phyloP scores from a whole-genome alignment of 2,888 invertebrate genomes.

The Ametastegia equiseti region DNA sequence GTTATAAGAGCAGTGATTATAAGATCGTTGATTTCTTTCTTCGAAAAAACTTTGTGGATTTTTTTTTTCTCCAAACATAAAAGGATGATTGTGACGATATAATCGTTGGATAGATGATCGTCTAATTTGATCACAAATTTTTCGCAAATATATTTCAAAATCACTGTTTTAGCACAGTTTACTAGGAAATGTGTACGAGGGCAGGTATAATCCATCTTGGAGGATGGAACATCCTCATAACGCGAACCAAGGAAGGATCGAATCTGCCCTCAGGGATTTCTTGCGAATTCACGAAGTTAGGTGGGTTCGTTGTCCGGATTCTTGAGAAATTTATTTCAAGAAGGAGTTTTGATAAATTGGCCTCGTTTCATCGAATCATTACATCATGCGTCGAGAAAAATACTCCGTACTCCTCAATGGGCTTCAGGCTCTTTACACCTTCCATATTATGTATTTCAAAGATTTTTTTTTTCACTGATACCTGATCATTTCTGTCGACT shows the following conservation, averaged over 20 bases:
- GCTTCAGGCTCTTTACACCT: neutral
- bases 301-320: slow-evolving; percentile 19
- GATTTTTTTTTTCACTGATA: neutral
- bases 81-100: no score
- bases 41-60: no score
- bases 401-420: neutral
- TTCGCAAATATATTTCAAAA: neutral
- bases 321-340: slow-evolving; percentile 9
- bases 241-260: slow-evolving; percentile 21
- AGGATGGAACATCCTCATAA: slow-evolving; percentile 14
- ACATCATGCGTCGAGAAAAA: neutral
- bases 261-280: slow-evolving; percentile 37
- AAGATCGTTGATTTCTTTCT: no score
- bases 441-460: neutral
- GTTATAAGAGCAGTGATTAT: no score
- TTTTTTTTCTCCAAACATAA: no score
- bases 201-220: neutral
- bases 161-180: neutral
- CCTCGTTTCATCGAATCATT: neutral
- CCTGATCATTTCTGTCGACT: neutral
- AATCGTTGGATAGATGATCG: neutral
- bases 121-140: neutral
- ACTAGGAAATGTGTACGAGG: neutral
- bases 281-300: slow-evolving; percentile 23
- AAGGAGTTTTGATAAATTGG: slow-evolving; percentile 6